Percentiles rank a stretch among this genome's conserved stretches.
These are phyloP conservation scores for Plectrocnemia conspersa DNA, from an alignment of 1,140 invertebrate species.

Conservation along the genomic window DNA sequence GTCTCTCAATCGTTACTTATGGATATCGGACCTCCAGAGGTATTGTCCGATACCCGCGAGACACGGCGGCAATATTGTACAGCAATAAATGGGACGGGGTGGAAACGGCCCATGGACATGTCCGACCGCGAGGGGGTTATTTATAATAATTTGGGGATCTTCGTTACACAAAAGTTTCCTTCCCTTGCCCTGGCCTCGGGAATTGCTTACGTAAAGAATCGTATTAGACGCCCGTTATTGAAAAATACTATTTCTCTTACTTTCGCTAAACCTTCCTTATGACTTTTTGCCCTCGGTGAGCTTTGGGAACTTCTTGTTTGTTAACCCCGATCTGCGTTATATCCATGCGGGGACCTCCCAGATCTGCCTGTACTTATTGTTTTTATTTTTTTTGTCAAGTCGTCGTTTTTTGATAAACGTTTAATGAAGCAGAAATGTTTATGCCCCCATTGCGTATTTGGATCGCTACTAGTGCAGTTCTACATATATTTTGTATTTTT, in stretches of 20 bases:
- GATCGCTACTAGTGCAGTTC: no score
- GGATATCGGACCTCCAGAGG: slow-evolving; percentile 26
- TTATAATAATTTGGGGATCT: slow-evolving; percentile 37
- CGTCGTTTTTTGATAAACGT: neutral
- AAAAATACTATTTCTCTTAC: slow-evolving; percentile 34
- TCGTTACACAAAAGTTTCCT: slow-evolving; percentile 34
- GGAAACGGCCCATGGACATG: neutral
- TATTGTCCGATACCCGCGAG: slow-evolving; percentile 34
- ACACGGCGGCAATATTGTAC: slow-evolving; percentile 25
- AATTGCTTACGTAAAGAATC: slow-evolving; percentile 36
- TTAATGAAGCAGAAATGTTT: no score
- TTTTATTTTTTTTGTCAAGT: neutral
- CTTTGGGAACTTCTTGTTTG: slow-evolving; percentile 20
- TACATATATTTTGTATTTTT: no score
- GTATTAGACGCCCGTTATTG: slow-evolving; percentile 34
- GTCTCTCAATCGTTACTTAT: slow-evolving; percentile 33
- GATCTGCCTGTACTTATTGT: no score
- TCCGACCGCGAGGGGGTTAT: slow-evolving; percentile 26
- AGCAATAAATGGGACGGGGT: slow-evolving; percentile 21
- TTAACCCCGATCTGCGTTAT: neutral
- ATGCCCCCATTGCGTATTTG: no score
- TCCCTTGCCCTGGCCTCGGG: no score
- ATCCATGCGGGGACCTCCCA: slow-evolving; percentile 2
- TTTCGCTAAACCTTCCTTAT: slow-evolving; percentile 34
- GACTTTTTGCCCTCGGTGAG: slow-evolving; percentile 13